Base-by-base conservation (phyloP, 2,797 vertebrate species). In the Centropyge bicolor region DNA sequence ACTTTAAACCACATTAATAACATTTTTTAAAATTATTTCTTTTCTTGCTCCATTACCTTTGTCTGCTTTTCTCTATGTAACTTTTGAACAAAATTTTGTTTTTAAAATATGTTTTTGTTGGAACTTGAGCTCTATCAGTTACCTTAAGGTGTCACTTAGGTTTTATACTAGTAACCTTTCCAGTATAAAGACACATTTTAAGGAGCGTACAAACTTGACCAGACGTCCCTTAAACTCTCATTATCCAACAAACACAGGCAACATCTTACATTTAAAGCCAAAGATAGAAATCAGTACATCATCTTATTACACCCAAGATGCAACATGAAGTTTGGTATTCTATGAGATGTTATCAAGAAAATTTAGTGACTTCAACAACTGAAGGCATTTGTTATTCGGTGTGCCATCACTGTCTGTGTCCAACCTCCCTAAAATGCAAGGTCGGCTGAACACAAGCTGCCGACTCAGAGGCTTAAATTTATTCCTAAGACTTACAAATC, bases 401-500 rank as follows among this genome's bases (percentile, higher is more conserved):
- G 6, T 45, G 27, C 55, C 1, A 9, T 76, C 43, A 52, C 49
- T 45, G 57, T n/a, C 22, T 24, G 45, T 61, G 41, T 72, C 49
- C 51, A 49, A n/a, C 6, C 14, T 62, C 5, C 54, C 20, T 54
- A 36, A 62, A 70, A 52, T 56, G 20, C 51, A 46, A 52, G 61
- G 38, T 36, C 5, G 5, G 54, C 52, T 61, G 27, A 78, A 45
- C 24, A 62, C 20, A 68, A 40, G 19, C 3, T 57, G 2, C 8
- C 16, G 19, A 14, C 13, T 35, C 43, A 78, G 31, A 65, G 54
- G 11, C 45, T 55, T 20, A 41, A 19, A 51, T 64, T 51, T 40
- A 19, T 41, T 64, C 24, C 35, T 31, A 56, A 62, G 55, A 75
- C 5, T 19, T 57, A 61, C 4, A 41, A 70, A 74, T 67, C 62